phyloP scores from a whole-genome alignment of 2,113 vertebrate genomes.

The Hemicordylus capensis region DNA sequence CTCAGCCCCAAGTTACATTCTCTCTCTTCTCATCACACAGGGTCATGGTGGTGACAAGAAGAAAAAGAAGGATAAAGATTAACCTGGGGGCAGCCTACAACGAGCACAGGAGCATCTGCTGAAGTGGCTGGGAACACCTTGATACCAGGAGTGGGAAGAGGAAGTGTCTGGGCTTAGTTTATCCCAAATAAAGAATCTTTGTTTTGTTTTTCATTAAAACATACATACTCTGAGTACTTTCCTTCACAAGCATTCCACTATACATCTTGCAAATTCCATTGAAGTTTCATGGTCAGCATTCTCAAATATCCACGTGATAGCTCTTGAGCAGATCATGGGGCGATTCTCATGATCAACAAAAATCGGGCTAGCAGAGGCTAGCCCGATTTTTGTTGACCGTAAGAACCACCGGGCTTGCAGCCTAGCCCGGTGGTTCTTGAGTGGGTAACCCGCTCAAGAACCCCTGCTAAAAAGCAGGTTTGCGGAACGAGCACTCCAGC shows the following conservation, averaged over 20 bases:
- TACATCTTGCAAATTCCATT: not conserved
- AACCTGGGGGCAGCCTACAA: not conserved
- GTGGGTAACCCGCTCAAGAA: too few relatives aligned
- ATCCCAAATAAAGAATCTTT: not conserved
- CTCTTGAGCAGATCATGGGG: not conserved
- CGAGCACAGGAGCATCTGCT: not conserved
- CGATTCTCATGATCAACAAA: too few relatives aligned
- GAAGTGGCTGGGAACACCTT: not conserved
- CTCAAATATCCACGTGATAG: not conserved
- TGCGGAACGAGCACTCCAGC: too few relatives aligned
- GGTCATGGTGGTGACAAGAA: not conserved
- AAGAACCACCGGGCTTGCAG: too few relatives aligned
- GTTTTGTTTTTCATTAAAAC: not conserved
- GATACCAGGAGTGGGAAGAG: not conserved
- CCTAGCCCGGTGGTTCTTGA: too few relatives aligned
- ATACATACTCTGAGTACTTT: not conserved
- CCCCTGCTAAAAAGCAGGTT: too few relatives aligned
- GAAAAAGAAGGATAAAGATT: constrained; percentile 43
- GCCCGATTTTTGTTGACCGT: too few relatives aligned
- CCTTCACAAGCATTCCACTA: not conserved
- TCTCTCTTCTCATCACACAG: constrained; percentile 19
- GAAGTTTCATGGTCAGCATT: not conserved
- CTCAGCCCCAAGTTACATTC: not conserved
- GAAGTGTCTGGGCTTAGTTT: not conserved
- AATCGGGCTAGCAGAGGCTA: too few relatives aligned